Evolutionary conservation across 2,888 invertebrate species (phyloP).

Genomic region (Habroteleia sp.): DNA sequence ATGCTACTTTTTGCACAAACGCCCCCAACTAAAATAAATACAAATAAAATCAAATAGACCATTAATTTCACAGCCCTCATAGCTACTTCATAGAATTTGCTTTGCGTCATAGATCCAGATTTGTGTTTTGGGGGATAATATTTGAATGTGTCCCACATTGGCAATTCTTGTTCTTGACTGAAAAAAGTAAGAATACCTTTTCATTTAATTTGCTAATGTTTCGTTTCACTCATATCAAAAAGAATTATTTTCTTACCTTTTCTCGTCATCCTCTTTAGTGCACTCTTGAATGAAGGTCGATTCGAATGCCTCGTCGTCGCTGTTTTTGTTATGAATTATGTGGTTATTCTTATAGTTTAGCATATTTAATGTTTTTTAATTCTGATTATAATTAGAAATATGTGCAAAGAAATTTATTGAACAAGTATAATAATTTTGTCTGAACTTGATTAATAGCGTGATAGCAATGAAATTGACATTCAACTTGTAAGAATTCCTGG

Average conservation of each 20-base stretch:
- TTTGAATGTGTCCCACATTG: slow-evolving; percentile 91
- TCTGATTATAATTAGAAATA: no score
- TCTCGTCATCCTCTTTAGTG: slow-evolving; percentile 20
- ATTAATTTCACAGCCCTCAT: slow-evolving; percentile 86
- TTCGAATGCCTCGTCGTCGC: slow-evolving; percentile 13
- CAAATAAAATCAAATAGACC: slow-evolving; percentile 86
- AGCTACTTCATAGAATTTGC: slow-evolving; percentile 84
- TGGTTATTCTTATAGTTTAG: slow-evolving; percentile 12
- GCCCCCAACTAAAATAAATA: slow-evolving; percentile 85
- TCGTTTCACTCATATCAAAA: no score
- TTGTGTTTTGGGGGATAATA: slow-evolving; percentile 86
- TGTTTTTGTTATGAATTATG: slow-evolving; percentile 8
- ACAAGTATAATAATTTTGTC: no score
- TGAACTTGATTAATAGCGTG: not conserved
- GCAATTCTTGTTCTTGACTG: slow-evolving; percentile 79
- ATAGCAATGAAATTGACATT: slow-evolving; percentile 27
- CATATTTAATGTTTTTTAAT: slow-evolving; percentile 13
- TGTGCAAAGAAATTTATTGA: no score
- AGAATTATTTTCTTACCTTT: no score
- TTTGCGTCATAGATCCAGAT: slow-evolving; percentile 86
- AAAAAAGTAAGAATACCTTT: slow-evolving; percentile 4
- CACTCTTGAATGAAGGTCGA: slow-evolving; percentile 20
- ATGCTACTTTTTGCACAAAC: slow-evolving; percentile 88
- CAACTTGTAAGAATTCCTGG: not conserved
- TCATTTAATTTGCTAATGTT: slow-evolving; percentile 2